Conservation (phyloP, 2,888 invertebrate species). For the Amphipoea lucens region DNA sequence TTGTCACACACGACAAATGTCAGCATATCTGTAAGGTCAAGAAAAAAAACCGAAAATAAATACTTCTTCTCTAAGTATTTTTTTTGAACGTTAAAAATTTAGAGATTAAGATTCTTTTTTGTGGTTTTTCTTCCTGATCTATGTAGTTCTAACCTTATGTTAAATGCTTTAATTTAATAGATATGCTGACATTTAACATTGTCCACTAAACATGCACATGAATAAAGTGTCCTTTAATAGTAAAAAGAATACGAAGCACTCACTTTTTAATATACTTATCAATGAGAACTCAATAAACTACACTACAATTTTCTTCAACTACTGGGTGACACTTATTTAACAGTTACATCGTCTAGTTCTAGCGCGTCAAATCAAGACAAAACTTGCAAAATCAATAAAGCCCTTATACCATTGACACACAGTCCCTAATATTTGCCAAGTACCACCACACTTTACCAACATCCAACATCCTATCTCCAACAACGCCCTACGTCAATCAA, state of each 20-base stretch:
- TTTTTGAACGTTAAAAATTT: too few species aligned
- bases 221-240: background rate
- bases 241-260: background rate
- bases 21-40: background rate
- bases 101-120: background rate
- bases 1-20: background rate
- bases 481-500: slow-evolving; percentile 36
- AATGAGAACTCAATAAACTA: background rate
- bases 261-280: background rate
- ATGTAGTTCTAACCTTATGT: background rate
- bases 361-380: background rate
- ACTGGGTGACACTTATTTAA: background rate
- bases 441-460: slow-evolving; percentile 7
- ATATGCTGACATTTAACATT: background rate
- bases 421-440: slow-evolving; percentile 4
- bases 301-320: background rate
- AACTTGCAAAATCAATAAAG: slow-evolving; percentile 14
- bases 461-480: background rate
- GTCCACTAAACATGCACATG: background rate
- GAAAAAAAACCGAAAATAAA: background rate
- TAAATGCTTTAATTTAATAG: background rate
- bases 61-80: background rate
- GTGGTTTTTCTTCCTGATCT: background rate
- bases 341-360: background rate
- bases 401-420: background rate